phyloP scores from a whole-genome alignment of 2,113 vertebrate species.

The Aegotheles bennettii region DNA sequence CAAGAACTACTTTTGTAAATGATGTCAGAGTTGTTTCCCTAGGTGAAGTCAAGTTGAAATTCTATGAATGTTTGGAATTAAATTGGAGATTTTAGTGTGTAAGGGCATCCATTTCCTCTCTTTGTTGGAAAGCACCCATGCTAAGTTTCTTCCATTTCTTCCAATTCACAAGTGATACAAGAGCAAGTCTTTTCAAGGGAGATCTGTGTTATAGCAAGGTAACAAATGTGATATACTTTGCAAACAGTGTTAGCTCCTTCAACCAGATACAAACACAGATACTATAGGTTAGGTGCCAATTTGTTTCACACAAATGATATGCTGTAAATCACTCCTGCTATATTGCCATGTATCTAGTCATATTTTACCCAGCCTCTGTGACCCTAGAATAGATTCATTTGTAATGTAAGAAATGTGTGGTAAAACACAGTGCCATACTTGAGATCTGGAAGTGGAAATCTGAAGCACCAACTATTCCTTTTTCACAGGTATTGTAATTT shows the following conservation, averaged over 20 bases:
- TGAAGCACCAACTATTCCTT: background rate
- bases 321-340: conserved; percentile 10
- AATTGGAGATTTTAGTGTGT: background rate
- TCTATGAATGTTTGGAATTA: background rate
- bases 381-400: background rate
- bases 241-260: conserved; percentile 23
- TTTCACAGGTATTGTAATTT: background rate
- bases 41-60: background rate
- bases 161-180: background rate
- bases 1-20: background rate
- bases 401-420: background rate
- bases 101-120: background rate
- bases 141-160: background rate
- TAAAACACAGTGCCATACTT: background rate
- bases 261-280: conserved; percentile 26
- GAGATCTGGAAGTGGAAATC: background rate
- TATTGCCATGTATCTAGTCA: background rate
- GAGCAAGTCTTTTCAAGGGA: background rate
- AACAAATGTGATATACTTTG: conserved; percentile 21
- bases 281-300: conserved; percentile 11
- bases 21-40: background rate
- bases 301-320: conserved; percentile 23
- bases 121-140: background rate
- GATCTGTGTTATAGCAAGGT: background rate
- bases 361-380: background rate